phyloP scores from a whole-genome alignment of 2,797 vertebrate species.

The Oreortyx pictus region DNA sequence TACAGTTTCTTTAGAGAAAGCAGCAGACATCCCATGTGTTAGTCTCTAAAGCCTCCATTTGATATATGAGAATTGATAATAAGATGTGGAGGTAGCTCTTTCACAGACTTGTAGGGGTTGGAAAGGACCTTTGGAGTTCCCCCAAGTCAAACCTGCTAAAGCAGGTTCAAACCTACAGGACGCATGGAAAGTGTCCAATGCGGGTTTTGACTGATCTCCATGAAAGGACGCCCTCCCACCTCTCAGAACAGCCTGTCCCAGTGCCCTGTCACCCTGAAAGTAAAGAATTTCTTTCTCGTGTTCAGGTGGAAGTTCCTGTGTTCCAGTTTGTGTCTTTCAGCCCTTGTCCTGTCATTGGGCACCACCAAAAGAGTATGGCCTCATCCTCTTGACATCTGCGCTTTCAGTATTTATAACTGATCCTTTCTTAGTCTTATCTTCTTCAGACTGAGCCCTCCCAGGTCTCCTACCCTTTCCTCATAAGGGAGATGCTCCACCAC shows the following conservation, averaged over 20 bases:
- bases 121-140: background rate
- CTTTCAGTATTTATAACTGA: background rate
- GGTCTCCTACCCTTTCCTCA: background rate
- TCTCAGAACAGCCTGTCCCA: background rate
- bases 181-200: background rate
- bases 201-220: background rate
- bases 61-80: background rate
- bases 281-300: background rate
- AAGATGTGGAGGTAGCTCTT: background rate
- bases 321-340: background rate
- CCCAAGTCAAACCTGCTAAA: background rate
- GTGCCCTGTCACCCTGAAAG: background rate
- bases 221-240: background rate
- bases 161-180: background rate
- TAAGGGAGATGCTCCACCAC: background rate
- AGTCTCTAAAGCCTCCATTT: background rate
- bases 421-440: background rate
- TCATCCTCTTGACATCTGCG: background rate
- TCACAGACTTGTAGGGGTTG: background rate
- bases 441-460: background rate
- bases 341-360: background rate
- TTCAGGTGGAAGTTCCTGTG: background rate
- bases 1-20: background rate
- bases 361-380: background rate
- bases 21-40: accelerated